Percentiles rank a stretch among this genome's conserved stretches.
These are phyloP conservation scores for Darevskia mixta DNA, from an alignment of 2,797 vertebrate species.

Conservation along the genomic window DNA sequence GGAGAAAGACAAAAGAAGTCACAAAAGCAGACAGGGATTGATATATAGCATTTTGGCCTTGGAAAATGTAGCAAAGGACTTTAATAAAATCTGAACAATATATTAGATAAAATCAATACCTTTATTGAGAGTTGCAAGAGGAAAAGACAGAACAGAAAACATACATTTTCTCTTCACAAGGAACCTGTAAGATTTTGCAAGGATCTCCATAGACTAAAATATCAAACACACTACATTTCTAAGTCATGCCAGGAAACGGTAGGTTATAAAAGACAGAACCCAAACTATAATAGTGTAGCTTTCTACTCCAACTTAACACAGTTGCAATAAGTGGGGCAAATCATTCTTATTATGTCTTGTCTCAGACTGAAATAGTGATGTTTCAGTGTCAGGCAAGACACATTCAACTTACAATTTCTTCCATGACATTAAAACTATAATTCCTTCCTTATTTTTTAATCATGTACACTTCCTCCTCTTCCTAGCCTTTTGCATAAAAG, in stretches of 20 bases:
- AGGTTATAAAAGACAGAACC: slow-evolving; percentile 11
- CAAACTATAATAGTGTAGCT: background rate
- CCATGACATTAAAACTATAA: background rate
- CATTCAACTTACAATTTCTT: background rate
- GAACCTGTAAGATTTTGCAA: slow-evolving; percentile 31
- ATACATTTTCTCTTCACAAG: slow-evolving; percentile 29
- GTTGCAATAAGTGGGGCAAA: background rate
- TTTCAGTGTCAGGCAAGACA: too few relatives aligned
- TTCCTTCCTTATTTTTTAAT: too few relatives aligned
- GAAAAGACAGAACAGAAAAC: slow-evolving; percentile 27
- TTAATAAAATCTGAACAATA: background rate
- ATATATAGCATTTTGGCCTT: background rate
- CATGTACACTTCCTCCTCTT: too few relatives aligned
- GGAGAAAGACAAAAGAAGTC: too few relatives aligned
- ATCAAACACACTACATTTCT: background rate
- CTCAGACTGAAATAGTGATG: too few relatives aligned
- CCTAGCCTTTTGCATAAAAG: too few relatives aligned
- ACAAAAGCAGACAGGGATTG: background rate
- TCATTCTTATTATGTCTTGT: too few relatives aligned
- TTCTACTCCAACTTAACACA: background rate
- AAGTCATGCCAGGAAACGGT: background rate
- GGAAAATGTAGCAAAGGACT: background rate
- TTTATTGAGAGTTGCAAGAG: slow-evolving; percentile 44
- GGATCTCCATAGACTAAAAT: slow-evolving; percentile 6
- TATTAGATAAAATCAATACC: slow-evolving; percentile 43